Conservation (phyloP, 1,140 invertebrate genomes). For the Scaptomyza montana region DNA sequence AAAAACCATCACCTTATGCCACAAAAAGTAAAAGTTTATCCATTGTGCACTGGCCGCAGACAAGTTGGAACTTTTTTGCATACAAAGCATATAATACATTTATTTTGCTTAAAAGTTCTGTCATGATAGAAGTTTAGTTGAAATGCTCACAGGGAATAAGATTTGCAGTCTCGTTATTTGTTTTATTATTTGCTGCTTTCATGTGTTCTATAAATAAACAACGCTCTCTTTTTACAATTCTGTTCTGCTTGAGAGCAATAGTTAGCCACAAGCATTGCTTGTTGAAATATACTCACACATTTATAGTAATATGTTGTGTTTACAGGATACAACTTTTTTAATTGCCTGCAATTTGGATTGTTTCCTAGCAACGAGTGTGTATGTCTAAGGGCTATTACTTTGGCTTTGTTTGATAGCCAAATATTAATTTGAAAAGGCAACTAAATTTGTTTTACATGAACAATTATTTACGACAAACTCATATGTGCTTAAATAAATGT, state of each 20-base stretch:
- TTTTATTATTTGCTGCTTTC: slow-evolving; percentile 51
- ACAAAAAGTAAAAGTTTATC: neutral
- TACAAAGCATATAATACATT: neutral
- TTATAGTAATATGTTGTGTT: neutral
- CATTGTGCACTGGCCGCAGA: neutral
- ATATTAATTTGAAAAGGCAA: slow-evolving; percentile 67
- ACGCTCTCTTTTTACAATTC: slow-evolving; percentile 15
- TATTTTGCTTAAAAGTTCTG: slow-evolving; percentile 3
- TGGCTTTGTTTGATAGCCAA: slow-evolving; percentile 44
- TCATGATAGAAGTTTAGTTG: slow-evolving; percentile 26
- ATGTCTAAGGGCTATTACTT: neutral
- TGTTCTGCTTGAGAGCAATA: neutral
- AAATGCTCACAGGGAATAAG: slow-evolving; percentile 35
- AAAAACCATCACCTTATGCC: neutral
- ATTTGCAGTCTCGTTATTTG: slow-evolving; percentile 36
- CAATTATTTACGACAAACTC: slow-evolving; percentile 14
- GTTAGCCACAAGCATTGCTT: neutral
- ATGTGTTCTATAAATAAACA: slow-evolving; percentile 47
- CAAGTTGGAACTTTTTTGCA: neutral
- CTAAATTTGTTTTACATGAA: slow-evolving; percentile 48
- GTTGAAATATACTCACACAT: slow-evolving; percentile 3
- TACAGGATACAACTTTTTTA: slow-evolving; percentile 26
- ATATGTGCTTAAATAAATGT: slow-evolving; percentile 45
- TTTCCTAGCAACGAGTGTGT: slow-evolving; percentile 18
- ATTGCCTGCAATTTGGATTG: slow-evolving; percentile 55